Evolutionary conservation across 2,113 vertebrate species (phyloP).

Genomic region (Hepsetus odoe): DNA sequence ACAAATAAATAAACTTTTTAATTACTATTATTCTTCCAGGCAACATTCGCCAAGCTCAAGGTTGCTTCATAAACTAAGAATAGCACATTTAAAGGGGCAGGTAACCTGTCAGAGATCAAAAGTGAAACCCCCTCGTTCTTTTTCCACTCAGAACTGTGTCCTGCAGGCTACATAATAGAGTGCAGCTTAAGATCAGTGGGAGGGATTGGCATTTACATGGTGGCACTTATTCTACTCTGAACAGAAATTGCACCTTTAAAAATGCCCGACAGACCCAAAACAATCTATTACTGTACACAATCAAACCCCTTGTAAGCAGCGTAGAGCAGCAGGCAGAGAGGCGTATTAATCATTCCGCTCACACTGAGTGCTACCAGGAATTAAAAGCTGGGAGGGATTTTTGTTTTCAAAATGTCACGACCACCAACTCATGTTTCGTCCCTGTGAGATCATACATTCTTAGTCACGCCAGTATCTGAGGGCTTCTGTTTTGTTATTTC

Average conservation of each 20-base stretch:
- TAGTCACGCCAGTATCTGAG: conserved; percentile 26
- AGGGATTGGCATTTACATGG: conserved; percentile 32
- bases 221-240: conserved; percentile 9
- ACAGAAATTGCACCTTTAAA: conserved; percentile 32
- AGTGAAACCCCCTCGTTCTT: not conserved
- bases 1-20: too few species aligned
- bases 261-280: conserved; percentile 33
- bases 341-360: conserved; percentile 35
- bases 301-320: conserved; percentile 33
- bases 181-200: conserved; percentile 18
- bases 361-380: conserved; percentile 18
- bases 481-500: conserved; percentile 20
- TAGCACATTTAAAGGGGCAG: not conserved
- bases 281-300: conserved; percentile 42
- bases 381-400: conserved; percentile 27
- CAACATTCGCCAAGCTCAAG: too few species aligned
- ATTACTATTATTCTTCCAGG: too few species aligned
- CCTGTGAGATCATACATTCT: conserved; percentile 3
- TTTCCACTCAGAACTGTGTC: not conserved
- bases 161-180: not conserved
- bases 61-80: too few species aligned
- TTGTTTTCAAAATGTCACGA: conserved; percentile 46
- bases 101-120: not conserved
- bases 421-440: conserved; percentile 35
- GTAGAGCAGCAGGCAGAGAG: conserved; percentile 20